phyloP scores from a whole-genome alignment of 2,113 vertebrate species.

The Rhinoptilus africanus region DNA sequence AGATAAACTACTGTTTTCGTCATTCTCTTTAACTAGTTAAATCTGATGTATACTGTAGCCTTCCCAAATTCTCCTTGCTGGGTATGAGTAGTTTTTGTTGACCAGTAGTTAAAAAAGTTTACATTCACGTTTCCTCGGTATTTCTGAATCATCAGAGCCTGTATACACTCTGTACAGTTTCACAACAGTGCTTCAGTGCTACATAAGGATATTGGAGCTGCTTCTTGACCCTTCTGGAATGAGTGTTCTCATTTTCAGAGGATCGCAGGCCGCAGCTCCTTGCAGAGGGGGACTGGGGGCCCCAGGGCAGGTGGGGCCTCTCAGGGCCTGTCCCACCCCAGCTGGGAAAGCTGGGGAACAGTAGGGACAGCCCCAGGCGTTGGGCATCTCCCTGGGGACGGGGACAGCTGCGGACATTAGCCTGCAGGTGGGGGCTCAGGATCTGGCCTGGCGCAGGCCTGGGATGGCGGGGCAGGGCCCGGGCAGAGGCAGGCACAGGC shows the following conservation, averaged over 20 bases:
- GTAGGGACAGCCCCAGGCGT: not conserved
- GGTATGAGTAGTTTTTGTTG: not conserved
- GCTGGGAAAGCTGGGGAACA: not conserved
- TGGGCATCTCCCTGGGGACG: not conserved
- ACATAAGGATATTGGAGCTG: rapidly evolving
- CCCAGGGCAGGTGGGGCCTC: not conserved
- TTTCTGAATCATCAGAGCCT: not conserved
- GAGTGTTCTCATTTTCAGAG: too few species aligned
- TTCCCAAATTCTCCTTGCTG: not conserved
- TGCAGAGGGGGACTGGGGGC: rapidly evolving
- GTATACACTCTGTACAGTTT: not conserved
- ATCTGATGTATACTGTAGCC: not conserved
- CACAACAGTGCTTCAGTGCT: not conserved
- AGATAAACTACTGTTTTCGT: not conserved
- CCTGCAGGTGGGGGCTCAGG: not conserved
- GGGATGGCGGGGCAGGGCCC: rapidly evolving
- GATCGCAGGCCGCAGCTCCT: not conserved
- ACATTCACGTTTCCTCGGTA: rapidly evolving
- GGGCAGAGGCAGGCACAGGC: too few species aligned
- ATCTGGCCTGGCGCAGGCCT: too few species aligned
- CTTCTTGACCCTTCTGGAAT: rapidly evolving
- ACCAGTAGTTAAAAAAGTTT: not conserved
- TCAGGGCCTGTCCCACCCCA: not conserved
- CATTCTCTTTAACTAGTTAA: not conserved
- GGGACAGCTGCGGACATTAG: not conserved